Evolutionary conservation across 1,140 invertebrate species (phyloP).

Genomic region (Palaemon carinicauda): DNA sequence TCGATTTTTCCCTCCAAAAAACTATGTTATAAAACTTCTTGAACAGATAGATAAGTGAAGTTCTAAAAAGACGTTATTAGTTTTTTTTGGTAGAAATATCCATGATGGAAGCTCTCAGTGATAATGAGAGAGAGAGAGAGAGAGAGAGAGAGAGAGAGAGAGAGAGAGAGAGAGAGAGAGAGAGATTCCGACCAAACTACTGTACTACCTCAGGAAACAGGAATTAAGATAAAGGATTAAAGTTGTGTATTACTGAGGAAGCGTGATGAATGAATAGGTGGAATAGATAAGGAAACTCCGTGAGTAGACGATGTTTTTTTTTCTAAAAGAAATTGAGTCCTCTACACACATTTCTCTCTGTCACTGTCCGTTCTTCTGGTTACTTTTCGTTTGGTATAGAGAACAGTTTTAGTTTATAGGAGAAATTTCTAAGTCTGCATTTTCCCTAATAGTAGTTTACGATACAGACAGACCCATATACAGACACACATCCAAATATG

Average conservation of each 20-base stretch:
- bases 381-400: not conserved
- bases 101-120: too few relatives aligned
- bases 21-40: too few relatives aligned
- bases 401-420: too few relatives aligned
- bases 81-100: too few relatives aligned
- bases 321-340: not conserved
- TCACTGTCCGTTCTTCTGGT: not conserved
- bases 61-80: too few relatives aligned
- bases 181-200: not conserved
- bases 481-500: not conserved
- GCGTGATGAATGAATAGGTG: not conserved
- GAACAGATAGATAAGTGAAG: too few relatives aligned
- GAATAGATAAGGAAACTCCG: not conserved
- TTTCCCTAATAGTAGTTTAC: not conserved
- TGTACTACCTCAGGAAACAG: too few relatives aligned
- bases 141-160: slow-evolving; percentile 19
- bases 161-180: slow-evolving; percentile 11
- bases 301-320: not conserved
- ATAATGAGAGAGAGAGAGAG: slow-evolving; percentile 7
- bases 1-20: too few relatives aligned
- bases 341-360: not conserved
- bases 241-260: too few relatives aligned
- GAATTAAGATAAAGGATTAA: too few relatives aligned
- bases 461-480: not conserved
- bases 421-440: too few relatives aligned